Evolutionary conservation across 2,888 invertebrate species (phyloP).

Genomic region (Protophormia terraenovae): DNA sequence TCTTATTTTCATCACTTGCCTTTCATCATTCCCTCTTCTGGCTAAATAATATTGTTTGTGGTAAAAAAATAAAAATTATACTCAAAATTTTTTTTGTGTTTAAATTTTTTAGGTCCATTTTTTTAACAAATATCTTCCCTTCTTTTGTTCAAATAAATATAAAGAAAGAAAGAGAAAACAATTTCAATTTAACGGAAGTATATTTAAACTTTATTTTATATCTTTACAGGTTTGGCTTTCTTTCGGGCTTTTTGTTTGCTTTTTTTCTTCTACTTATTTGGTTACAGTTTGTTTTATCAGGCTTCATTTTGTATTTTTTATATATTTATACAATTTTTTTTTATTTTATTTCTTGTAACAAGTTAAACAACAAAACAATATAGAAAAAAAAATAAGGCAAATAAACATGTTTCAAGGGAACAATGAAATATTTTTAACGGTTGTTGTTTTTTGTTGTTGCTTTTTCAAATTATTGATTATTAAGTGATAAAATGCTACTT

Average conservation of each 20-base stretch:
- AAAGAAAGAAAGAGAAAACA: neutral
- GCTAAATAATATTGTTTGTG: slow-evolving; percentile 7
- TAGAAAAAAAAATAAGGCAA: neutral
- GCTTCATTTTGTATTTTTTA: neutral
- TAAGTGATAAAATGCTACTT: slow-evolving; percentile 49
- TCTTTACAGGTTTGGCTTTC: neutral
- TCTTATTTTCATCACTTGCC: neutral
- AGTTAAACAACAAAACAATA: too few species aligned
- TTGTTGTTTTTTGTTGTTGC: neutral
- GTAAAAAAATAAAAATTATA: slow-evolving; percentile 1
- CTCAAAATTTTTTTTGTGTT: neutral
- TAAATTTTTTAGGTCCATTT: neutral
- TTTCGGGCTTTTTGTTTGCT: neutral
- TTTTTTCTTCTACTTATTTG: neutral
- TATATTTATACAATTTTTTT: neutral
- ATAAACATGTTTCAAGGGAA: slow-evolving; percentile 34
- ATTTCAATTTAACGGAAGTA: slow-evolving; percentile 33
- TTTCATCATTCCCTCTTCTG: neutral
- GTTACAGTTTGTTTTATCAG: neutral
- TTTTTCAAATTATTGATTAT: slow-evolving; percentile 41
- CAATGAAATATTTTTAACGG: slow-evolving; percentile 32
- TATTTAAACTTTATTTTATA: slow-evolving; percentile 44
- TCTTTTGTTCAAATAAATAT: neutral
- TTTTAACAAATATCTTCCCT: neutral
- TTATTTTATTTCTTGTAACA: neutral